A percentile compares a stretch with the other conserved stretches of the same genome.
Conservation (phyloP, 2,888 invertebrate genomes). For the Abrostola tripartita region DNA sequence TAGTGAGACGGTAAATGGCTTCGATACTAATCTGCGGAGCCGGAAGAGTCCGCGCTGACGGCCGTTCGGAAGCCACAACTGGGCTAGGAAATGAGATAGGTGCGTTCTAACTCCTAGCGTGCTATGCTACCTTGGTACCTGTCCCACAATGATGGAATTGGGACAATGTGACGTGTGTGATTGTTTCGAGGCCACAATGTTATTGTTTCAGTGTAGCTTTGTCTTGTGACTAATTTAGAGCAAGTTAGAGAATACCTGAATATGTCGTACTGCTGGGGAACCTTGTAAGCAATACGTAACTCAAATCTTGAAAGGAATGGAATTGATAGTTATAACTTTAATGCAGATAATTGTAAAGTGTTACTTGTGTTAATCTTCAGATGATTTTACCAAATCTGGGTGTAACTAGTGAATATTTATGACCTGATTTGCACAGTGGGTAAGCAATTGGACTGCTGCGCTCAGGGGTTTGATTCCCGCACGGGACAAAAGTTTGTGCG, state of each 20-base stretch:
- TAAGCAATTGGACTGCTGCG: too few relatives aligned
- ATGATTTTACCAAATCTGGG: too few relatives aligned
- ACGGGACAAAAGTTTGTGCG: too few relatives aligned
- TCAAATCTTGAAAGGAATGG: too few relatives aligned
- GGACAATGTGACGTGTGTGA: slow-evolving; percentile 54
- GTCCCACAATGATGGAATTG: slow-evolving; percentile 57
- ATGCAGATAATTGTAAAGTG: too few relatives aligned
- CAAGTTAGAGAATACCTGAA: not conserved
- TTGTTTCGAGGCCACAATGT: slow-evolving; percentile 27
- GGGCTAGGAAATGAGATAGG: slow-evolving; percentile 88
- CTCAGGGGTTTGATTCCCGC: too few relatives aligned
- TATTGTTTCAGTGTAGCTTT: slow-evolving; percentile 46
- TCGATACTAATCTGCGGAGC: slow-evolving; percentile 87
- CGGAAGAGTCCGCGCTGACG: slow-evolving; percentile 84
- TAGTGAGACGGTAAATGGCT: slow-evolving; percentile 82
- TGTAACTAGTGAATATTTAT: too few relatives aligned
- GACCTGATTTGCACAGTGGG: too few relatives aligned
- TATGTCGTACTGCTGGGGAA: not conserved
- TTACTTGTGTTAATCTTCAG: too few relatives aligned
- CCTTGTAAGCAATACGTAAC: too few relatives aligned
- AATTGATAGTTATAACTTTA: too few relatives aligned
- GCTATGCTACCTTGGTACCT: slow-evolving; percentile 64
- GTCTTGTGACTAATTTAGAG: slow-evolving; percentile 51
- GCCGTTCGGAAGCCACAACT: slow-evolving; percentile 85
- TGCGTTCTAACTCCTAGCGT: slow-evolving; percentile 77